These are phyloP conservation scores for Leptodactylus fuscus DNA, from an alignment of 2,113 vertebrate genomes.

Conservation along the genomic window DNA sequence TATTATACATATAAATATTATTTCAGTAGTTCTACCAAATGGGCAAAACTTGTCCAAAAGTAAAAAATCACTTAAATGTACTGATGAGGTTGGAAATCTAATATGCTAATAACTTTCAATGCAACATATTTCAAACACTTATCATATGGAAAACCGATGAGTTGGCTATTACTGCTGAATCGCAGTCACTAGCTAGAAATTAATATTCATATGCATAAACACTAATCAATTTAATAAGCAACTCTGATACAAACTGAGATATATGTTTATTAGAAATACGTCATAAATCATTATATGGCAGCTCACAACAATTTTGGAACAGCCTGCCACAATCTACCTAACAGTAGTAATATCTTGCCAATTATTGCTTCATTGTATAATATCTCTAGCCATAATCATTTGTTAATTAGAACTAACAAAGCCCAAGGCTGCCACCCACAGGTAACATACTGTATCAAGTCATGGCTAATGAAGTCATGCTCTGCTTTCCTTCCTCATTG, in stretches of 20 bases:
- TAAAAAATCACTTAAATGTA: not conserved
- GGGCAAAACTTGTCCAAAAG: not conserved
- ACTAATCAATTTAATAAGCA: not conserved
- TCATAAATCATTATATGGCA: slow-evolving; percentile 20
- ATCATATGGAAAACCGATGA: not conserved
- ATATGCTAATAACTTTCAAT: not conserved
- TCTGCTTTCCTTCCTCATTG: not conserved
- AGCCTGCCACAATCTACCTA: slow-evolving; percentile 16
- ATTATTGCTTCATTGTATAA: slow-evolving; percentile 4
- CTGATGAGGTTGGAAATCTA: not conserved
- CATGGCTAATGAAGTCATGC: not conserved
- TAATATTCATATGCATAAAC: slow-evolving; percentile 13
- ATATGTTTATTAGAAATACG: not conserved
- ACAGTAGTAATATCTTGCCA: not conserved
- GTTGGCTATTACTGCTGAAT: not conserved
- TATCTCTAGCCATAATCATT: not conserved
- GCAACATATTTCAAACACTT: not conserved
- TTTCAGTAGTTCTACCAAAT: not conserved
- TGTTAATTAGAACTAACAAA: not conserved
- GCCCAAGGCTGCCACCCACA: slow-evolving; percentile 42
- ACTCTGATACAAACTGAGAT: not conserved
- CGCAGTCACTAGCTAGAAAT: not conserved
- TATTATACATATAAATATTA: too few species aligned
- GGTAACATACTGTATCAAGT: not conserved
- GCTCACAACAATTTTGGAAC: not conserved